Evolutionary conservation across 1,140 invertebrate species (phyloP), one percentile per base, ranked within the genome.

Genomic region (Habropoda laboriosa): DNA sequence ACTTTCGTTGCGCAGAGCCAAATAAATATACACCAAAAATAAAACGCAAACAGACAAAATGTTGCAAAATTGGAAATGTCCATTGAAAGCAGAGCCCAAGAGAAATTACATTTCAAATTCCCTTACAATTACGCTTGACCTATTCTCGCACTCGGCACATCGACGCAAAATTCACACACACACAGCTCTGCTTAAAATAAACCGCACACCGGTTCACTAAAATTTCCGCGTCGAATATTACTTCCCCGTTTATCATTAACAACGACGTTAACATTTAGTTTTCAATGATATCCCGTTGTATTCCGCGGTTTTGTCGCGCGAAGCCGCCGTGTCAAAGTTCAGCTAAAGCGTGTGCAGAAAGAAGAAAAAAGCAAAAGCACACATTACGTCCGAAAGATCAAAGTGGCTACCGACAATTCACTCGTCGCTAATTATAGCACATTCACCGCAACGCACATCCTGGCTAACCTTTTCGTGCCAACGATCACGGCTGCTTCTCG

Each of bases 401-500:
- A 78, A 78, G 75, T 45, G n/a, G 13, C 5, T 18, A 49, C 30
- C n/a, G 51, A 70, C 51, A 47, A 42, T 60, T 71, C 49, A 49
- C 66, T 78, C 32, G 18, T 10, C 13, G 55, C 42, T 78, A 78
- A 71, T 78, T 78, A 78, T 78, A n/a, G n/a, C n/a, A 60, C 55
- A 77, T 35, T 60, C 42, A 32, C 75, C 75, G 35, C 75, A 61
- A 51, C 64, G 27, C n/a, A 18, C 63, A 18, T 38, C 40, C 38
- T 10, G 63, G 51, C n/a, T 30, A 40, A 60, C 51, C 45, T 24
- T 60, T 60, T 45, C 42, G 24, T 35, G 35, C 60, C 63, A 60
- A 68, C 55, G 27, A 30, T n/a, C 10, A 72, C 85, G 81, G 90
- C 90, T n/a, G 87, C 92, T 92, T 91, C 91, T 66, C 42, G 55